phyloP scores from a whole-genome alignment of 2,888 invertebrate genomes.

The Oligia fasciuncula region DNA sequence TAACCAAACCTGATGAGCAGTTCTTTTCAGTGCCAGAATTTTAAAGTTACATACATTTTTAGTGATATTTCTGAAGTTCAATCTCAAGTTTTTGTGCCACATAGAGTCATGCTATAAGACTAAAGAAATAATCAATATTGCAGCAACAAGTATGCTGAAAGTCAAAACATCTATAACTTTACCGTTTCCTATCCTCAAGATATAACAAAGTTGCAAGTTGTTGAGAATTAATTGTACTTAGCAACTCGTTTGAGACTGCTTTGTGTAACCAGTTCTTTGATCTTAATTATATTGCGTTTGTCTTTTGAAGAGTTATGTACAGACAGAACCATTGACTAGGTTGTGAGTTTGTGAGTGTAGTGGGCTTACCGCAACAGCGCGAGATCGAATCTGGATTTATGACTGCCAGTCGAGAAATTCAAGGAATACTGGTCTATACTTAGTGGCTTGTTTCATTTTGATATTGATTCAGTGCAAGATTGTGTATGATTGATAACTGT shows the following conservation, averaged over 20 bases:
- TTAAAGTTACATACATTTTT: background rate
- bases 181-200: background rate
- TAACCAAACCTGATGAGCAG: conserved; percentile 15
- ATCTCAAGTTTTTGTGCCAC: background rate
- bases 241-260: conserved; percentile 37
- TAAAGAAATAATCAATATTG: background rate
- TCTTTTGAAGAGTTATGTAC: conserved; percentile 34
- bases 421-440: conserved; percentile 16
- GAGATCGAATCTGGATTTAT: conserved; percentile 53
- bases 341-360: conserved; percentile 1
- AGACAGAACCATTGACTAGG: conserved; percentile 17
- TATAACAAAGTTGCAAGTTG: conserved; percentile 34
- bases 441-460: conserved; percentile 15
- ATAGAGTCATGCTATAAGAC: background rate
- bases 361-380: conserved; percentile 22
- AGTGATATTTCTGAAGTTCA: background rate
- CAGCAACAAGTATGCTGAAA: conserved; percentile 2
- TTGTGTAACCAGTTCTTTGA: conserved; percentile 28
- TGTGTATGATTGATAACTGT: background rate
- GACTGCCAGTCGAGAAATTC: conserved; percentile 29
- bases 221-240: conserved; percentile 55
- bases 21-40: conserved; percentile 16
- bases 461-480: conserved; percentile 22
- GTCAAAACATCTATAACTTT: conserved; percentile 8
- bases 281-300: conserved; percentile 47